Evolutionary conservation across 2,888 invertebrate species (phyloP), one percentile per base, ranked within the genome.

Genomic region (Erynnis tages): DNA sequence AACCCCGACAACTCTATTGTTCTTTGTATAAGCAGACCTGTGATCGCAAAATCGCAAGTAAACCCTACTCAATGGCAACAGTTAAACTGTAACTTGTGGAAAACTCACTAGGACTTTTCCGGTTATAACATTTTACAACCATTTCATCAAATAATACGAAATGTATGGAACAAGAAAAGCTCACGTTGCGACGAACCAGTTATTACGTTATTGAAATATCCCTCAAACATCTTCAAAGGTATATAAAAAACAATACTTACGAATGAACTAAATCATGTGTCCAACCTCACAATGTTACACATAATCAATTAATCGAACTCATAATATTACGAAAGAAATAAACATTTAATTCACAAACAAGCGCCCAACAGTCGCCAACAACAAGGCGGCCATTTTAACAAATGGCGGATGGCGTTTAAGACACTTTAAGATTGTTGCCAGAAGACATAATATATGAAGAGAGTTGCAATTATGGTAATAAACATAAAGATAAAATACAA

Each of bases 321-420:
- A 81, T 82, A 78, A 63, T 77, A 75, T 69, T 74, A 56, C 56
- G 54, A 76, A 74, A 71, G 78, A 81, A 84, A 85, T 76, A 82
- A 85, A 84, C 77, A 82, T 69, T n/a, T 83, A 80, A 78, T 76
- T 76, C 64, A 71, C 60, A 84, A 83, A 87, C 86, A 85, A 86
- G 84, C 81, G 79, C 81, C 77, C 80, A 80, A 79, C 83, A 85
- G 76, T 86, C 82, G 75, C 86, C 79, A 89, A 84, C 85, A 88
- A 89, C 88, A 90, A 82, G 84, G 81, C 80, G 82, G 87, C 88
- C 88, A 89, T 89, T 72, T 87, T 84, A 70, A 63, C 77, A 81
- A 71, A 83, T 82, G 82, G 82, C 80, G 77, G n/a, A n/a, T n/a
- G n/a, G n/a, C n/a, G n/a, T n/a, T n/a, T n/a, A n/a, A n/a, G n/a